These are phyloP conservation scores for Microcebus tavaratra DNA, from an alignment of 2,113 vertebrate species.

Conservation along the genomic window DNA sequence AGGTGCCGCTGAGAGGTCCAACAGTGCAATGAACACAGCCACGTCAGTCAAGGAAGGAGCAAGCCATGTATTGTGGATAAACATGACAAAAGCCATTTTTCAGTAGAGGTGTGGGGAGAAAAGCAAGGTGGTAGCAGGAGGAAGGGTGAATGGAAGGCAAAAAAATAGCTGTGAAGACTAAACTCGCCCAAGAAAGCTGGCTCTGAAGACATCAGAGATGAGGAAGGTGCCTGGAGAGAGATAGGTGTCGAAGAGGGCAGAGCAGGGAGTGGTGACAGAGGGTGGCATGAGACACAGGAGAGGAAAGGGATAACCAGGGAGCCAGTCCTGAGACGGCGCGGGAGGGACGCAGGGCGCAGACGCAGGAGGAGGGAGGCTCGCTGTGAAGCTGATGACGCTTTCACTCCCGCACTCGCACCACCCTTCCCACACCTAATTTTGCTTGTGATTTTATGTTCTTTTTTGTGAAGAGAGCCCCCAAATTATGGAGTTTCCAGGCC, in stretches of 20 bases:
- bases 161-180: neutral
- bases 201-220: neutral
- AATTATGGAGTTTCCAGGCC: neutral
- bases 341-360: neutral
- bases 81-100: neutral
- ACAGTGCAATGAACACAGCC: neutral
- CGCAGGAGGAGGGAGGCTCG: neutral
- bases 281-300: neutral
- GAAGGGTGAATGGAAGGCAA: neutral
- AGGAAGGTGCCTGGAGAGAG: neutral
- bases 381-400: neutral
- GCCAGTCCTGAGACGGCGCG: no score
- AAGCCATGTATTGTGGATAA: neutral
- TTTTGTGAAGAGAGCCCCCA: neutral
- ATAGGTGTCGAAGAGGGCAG: no score
- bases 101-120: neutral
- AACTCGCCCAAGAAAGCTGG: neutral
- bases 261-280: neutral
- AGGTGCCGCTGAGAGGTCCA: neutral
- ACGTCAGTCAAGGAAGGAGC: neutral
- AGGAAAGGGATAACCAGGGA: neutral
- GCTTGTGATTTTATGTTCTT: neutral
- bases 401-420: neutral
- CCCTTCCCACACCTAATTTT: neutral
- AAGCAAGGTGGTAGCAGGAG: neutral